These are phyloP conservation scores for Nannospalax galili DNA, from an alignment of 2,113 vertebrate genomes.

Conservation along the genomic window DNA sequence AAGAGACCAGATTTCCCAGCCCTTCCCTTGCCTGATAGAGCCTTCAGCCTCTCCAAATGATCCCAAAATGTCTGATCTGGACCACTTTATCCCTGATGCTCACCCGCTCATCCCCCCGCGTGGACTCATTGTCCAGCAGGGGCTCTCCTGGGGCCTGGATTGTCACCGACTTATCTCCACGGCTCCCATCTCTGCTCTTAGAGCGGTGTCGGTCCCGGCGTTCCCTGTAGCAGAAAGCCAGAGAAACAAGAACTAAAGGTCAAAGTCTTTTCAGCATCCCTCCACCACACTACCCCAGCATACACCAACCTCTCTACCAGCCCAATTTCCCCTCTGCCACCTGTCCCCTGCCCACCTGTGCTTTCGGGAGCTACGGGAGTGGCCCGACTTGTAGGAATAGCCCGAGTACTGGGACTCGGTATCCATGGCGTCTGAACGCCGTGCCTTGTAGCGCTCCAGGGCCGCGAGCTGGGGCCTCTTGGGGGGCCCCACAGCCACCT, in stretches of 20 bases:
- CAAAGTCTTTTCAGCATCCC: neutral
- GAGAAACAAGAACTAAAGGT: neutral
- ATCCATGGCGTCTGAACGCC: constrained; percentile 92
- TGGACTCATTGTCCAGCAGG: constrained; percentile 95
- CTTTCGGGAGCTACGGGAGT: constrained; percentile 94
- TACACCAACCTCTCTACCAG: neutral
- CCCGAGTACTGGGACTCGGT: constrained; percentile 97
- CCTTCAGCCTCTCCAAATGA: neutral
- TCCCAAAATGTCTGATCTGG: neutral
- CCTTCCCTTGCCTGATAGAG: no score
- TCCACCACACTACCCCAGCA: neutral
- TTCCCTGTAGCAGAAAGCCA: constrained; percentile 84
- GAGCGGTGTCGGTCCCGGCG: constrained; percentile 93
- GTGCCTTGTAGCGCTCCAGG: constrained; percentile 87
- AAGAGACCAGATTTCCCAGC: neutral
- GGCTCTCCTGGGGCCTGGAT: constrained; percentile 97
- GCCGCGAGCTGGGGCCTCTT: constrained; percentile 72
- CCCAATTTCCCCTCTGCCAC: neutral
- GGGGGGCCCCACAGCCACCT: constrained; percentile 84
- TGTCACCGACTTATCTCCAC: constrained; percentile 96
- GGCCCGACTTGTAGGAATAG: constrained; percentile 95
- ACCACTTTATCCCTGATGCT: neutral
- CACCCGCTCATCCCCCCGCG: constrained; percentile 94
- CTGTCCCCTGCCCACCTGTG: constrained; percentile 87
- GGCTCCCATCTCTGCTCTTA: constrained; percentile 92